phyloP scores from a whole-genome alignment of 2,888 invertebrate genomes.

The Andrena praecox region DNA sequence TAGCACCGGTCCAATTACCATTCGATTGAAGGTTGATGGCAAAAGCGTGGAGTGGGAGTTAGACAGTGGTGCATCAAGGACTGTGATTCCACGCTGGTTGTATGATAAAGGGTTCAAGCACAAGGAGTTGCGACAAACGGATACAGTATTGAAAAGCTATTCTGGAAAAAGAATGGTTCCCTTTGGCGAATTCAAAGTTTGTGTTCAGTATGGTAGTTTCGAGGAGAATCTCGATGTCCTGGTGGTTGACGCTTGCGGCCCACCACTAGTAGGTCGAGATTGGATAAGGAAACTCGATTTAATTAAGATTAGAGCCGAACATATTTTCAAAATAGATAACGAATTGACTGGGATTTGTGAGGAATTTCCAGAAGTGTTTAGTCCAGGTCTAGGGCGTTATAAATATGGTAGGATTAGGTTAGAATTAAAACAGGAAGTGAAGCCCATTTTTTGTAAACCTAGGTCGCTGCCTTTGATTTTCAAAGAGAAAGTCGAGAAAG shows the following conservation, averaged over 20 bases:
- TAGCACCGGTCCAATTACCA: background rate
- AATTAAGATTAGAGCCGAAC: background rate
- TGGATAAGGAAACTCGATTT: background rate
- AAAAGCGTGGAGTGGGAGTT: background rate
- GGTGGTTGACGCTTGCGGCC: background rate
- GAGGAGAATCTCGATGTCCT: background rate
- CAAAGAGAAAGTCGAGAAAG: conserved; percentile 30
- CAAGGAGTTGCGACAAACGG: background rate
- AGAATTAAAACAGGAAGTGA: conserved; percentile 53
- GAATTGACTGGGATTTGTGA: background rate
- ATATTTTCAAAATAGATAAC: background rate
- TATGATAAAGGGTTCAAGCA: background rate
- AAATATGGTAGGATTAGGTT: conserved; percentile 32
- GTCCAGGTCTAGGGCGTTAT: background rate
- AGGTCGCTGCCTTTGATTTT: conserved; percentile 68
- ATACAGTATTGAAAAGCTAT: background rate
- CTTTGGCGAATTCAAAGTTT: background rate
- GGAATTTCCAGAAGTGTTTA: conserved; percentile 6
- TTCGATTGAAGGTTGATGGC: background rate
- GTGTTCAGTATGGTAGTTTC: background rate
- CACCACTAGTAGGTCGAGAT: background rate
- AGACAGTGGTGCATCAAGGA: conserved; percentile 9
- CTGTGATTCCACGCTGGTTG: background rate
- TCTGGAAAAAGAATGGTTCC: conserved; percentile 6
- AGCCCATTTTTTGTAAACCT: conserved; percentile 65